phyloP scores from a whole-genome alignment of 2,888 invertebrate species.

The Digitonthophagus gazella region DNA sequence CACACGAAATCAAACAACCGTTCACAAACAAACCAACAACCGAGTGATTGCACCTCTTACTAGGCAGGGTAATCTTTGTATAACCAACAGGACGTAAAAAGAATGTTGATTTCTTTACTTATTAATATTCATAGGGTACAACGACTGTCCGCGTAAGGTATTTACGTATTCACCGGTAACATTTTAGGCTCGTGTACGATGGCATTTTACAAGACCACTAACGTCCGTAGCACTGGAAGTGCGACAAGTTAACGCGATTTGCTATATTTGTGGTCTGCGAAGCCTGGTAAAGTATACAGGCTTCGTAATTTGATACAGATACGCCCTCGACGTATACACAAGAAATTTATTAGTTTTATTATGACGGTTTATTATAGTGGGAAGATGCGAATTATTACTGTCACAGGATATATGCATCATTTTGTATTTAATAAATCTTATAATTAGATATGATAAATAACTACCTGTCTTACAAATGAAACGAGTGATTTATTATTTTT shows the following conservation, averaged over 20 bases:
- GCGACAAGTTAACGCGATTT: not conserved
- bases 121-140: not conserved
- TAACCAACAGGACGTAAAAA: not conserved
- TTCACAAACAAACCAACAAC: not conserved
- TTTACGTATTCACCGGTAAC: not conserved
- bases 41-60: not conserved
- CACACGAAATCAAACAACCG: constrained; percentile 19
- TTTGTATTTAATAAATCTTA: not conserved
- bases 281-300: not conserved
- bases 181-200: too few species aligned
- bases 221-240: not conserved
- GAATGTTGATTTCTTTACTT: not conserved
- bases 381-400: not conserved
- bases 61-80: not conserved
- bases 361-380: not conserved
- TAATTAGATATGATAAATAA: too few species aligned
- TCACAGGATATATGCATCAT: not conserved
- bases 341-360: not conserved
- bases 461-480: too few species aligned
- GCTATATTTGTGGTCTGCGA: not conserved
- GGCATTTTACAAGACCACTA: not conserved
- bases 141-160: not conserved
- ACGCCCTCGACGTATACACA: not conserved
- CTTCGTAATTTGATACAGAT: not conserved
- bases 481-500: too few species aligned